phyloP scores from a whole-genome alignment of 2,113 vertebrate genomes.

The Prochilodus magdalenae region DNA sequence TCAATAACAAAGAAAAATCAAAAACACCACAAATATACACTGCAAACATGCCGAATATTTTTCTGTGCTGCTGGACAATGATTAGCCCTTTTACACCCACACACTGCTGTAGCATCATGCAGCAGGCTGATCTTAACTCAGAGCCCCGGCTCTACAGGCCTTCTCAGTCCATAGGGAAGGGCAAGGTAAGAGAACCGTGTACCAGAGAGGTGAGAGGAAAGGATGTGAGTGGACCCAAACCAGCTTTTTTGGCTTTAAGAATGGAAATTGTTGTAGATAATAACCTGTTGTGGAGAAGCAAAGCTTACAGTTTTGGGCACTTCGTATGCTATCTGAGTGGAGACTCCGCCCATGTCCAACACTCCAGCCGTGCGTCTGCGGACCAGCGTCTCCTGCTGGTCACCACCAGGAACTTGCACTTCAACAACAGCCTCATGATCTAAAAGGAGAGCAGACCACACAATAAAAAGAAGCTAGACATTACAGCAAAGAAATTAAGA shows the following conservation, averaged over 20 bases:
- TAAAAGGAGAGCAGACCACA: slow-evolving; percentile 51
- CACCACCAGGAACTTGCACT: slow-evolving; percentile 85
- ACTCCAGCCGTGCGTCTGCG: slow-evolving; percentile 94
- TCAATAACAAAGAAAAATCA: not conserved
- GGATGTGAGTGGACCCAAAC: slow-evolving; percentile 68
- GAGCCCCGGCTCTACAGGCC: slow-evolving; percentile 64
- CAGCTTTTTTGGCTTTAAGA: slow-evolving; percentile 74
- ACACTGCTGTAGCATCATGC: slow-evolving; percentile 59
- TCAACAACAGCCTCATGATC: slow-evolving; percentile 87
- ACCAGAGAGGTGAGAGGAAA: slow-evolving; percentile 62
- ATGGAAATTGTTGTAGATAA: slow-evolving; percentile 87
- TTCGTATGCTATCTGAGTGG: slow-evolving; percentile 98
- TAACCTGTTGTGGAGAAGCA: slow-evolving; percentile 96
- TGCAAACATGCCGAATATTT: not conserved
- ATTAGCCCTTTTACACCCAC: slow-evolving; percentile 6
- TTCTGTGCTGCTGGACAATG: not conserved
- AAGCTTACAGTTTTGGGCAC: slow-evolving; percentile 99
- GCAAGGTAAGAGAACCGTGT: slow-evolving; percentile 4
- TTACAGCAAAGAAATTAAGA: not conserved
- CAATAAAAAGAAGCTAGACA: not conserved
- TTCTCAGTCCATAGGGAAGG: slow-evolving; percentile 43
- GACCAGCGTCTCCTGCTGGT: slow-evolving; percentile 82
- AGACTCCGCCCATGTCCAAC: slow-evolving; percentile 98
- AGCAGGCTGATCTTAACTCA: slow-evolving; percentile 66
- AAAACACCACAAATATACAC: slow-evolving; percentile 4